These are phyloP conservation scores for Adelges cooleyi DNA, from an alignment of 1,140 invertebrate species.

Conservation along the genomic window DNA sequence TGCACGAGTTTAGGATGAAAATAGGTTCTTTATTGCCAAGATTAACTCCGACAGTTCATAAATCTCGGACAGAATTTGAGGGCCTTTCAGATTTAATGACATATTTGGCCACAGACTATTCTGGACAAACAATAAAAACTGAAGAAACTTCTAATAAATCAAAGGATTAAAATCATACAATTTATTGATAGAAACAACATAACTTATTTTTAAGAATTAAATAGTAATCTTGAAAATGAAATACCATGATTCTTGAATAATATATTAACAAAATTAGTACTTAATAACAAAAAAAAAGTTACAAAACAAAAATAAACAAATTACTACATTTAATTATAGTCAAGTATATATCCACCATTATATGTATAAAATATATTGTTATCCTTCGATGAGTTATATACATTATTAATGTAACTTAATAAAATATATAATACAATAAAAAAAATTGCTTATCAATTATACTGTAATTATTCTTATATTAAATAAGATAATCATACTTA, in stretches of 20 bases:
- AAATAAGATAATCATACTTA: not conserved
- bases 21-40: slow-evolving; percentile 43
- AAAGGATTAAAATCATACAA: slow-evolving; percentile 6
- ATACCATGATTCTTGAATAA: slow-evolving; percentile 7
- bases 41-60: slow-evolving; percentile 60
- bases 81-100: slow-evolving; percentile 66
- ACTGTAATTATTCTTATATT: not conserved
- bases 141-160: not conserved
- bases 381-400: not conserved
- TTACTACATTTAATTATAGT: not conserved
- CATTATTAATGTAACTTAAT: not conserved
- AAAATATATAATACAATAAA: too few relatives aligned
- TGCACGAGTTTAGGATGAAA: slow-evolving; percentile 58
- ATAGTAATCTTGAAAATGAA: too few relatives aligned
- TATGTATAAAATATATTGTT: too few relatives aligned
- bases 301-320: slow-evolving; percentile 4
- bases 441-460: too few relatives aligned
- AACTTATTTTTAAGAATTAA: too few relatives aligned
- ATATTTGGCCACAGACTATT: slow-evolving; percentile 47
- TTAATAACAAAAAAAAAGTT: slow-evolving; percentile 13
- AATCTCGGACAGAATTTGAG: slow-evolving; percentile 75
- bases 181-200: slow-evolving; percentile 16
- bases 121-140: slow-evolving; percentile 25
- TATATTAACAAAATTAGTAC: slow-evolving; percentile 21
- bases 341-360: not conserved